Conservation (phyloP, 2,888 invertebrate genomes). For the Acanthococcus lagerstroemiae region DNA sequence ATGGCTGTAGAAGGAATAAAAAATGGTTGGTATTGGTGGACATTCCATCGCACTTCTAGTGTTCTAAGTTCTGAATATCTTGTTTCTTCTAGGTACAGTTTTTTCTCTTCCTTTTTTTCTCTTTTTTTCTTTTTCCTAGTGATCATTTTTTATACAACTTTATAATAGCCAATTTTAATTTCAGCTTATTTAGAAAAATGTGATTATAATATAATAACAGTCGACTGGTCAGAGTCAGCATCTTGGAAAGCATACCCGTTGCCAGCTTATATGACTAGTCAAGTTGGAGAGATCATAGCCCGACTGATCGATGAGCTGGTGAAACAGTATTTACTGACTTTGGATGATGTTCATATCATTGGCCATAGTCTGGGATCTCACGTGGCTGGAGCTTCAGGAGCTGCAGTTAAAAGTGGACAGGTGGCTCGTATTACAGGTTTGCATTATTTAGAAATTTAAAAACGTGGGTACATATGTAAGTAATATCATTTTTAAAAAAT, state of each 20-base stretch:
- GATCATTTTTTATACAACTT: not conserved
- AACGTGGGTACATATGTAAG: no score
- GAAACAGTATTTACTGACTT: constrained; percentile 36
- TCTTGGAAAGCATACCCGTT: constrained; percentile 37
- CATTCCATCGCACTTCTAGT: no score
- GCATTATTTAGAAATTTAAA: no score
- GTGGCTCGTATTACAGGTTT: constrained; percentile 36
- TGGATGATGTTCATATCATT: constrained; percentile 36
- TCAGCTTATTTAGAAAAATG: constrained; percentile 43
- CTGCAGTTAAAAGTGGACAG: constrained; percentile 25
- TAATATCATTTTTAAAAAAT: no score
- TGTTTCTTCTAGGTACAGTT: not conserved
- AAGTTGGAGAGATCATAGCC: constrained; percentile 38
- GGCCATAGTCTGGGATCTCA: constrained; percentile 36
- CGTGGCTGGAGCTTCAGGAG: constrained; percentile 34
- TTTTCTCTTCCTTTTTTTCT: not conserved
- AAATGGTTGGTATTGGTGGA: constrained; percentile 28
- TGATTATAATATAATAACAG: constrained; percentile 45
- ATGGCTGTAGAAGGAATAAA: constrained; percentile 28
- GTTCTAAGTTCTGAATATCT: no score
- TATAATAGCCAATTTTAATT: no score
- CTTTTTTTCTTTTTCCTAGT: not conserved
- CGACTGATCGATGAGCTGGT: constrained; percentile 40
- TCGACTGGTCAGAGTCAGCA: constrained; percentile 45
- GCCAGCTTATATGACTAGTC: constrained; percentile 32